Evolutionary conservation across 2,113 vertebrate genomes (phyloP).

Genomic region (Pitta sordida): DNA sequence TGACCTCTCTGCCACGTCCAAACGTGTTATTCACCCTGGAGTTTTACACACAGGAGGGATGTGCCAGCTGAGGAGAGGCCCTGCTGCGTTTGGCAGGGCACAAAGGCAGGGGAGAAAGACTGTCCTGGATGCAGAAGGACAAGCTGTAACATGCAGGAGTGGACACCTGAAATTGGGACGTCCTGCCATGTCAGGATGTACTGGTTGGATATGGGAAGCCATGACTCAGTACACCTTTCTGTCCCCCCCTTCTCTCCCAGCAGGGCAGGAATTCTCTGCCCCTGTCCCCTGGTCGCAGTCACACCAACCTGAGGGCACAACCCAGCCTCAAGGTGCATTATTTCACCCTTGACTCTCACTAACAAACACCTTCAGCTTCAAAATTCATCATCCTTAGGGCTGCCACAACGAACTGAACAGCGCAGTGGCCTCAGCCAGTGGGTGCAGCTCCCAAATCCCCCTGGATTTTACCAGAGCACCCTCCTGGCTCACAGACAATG

Average conservation of each 20-base stretch:
- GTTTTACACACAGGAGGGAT: neutral
- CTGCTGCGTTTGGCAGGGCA: neutral
- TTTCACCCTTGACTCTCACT: neutral
- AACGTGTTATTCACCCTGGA: accelerated
- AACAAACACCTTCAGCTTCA: neutral
- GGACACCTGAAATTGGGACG: neutral
- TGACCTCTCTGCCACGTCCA: neutral
- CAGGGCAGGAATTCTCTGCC: neutral
- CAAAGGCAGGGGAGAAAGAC: neutral
- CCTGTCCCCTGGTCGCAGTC: neutral
- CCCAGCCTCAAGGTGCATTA: neutral
- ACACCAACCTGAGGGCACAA: neutral
- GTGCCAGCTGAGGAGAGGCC: neutral
- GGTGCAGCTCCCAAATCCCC: neutral
- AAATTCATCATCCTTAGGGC: neutral
- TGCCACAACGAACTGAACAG: neutral
- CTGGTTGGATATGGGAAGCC: neutral
- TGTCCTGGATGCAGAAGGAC: neutral
- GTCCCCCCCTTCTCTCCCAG: neutral
- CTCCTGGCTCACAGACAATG: neutral
- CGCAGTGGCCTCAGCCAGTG: neutral
- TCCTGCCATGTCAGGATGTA: accelerated
- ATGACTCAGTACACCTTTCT: neutral
- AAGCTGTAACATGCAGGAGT: accelerated
- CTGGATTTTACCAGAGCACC: neutral